phyloP scores from a whole-genome alignment of 2,797 vertebrate species.

The Nothura maculosa region DNA sequence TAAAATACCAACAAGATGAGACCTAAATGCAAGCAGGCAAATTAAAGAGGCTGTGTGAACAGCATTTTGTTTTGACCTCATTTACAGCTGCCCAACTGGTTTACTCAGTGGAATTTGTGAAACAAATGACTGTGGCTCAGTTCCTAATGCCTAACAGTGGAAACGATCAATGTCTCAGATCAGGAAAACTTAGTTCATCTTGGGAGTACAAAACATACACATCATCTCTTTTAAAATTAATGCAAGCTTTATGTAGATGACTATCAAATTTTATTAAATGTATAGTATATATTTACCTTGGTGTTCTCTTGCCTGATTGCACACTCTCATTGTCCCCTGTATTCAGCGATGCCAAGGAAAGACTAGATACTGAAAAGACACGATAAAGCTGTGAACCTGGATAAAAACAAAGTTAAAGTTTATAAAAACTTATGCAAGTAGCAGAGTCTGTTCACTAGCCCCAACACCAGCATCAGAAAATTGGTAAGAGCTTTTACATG shows the following conservation, averaged over 20 bases:
- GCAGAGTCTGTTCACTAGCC: conserved; percentile 70
- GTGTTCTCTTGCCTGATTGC: conserved; percentile 92
- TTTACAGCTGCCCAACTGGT: conserved; percentile 34
- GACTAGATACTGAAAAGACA: conserved; percentile 96
- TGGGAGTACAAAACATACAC: neutral
- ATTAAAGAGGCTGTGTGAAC: conserved; percentile 17
- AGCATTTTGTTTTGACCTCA: conserved; percentile 13
- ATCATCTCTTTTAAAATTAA: neutral
- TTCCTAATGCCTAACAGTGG: neutral
- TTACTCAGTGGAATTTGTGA: conserved; percentile 11
- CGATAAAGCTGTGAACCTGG: conserved; percentile 87
- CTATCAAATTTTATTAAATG: neutral
- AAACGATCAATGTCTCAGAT: neutral
- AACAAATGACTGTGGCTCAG: conserved; percentile 20
- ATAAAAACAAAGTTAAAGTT: conserved; percentile 78
- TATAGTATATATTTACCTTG: conserved; percentile 86
- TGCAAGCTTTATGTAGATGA: neutral
- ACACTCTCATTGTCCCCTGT: conserved; percentile 92
- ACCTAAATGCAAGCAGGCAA: neutral
- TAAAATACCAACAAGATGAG: neutral
- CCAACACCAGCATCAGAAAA: conserved; percentile 66
- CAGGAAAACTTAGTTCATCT: neutral
- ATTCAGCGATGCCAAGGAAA: conserved; percentile 95
- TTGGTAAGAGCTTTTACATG: neutral
- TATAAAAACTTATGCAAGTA: conserved; percentile 70